Evolutionary conservation across 2,797 vertebrate genomes (phyloP), one percentile per base, ranked within the genome.

Genomic region (Buphagus erythrorhynchus): DNA sequence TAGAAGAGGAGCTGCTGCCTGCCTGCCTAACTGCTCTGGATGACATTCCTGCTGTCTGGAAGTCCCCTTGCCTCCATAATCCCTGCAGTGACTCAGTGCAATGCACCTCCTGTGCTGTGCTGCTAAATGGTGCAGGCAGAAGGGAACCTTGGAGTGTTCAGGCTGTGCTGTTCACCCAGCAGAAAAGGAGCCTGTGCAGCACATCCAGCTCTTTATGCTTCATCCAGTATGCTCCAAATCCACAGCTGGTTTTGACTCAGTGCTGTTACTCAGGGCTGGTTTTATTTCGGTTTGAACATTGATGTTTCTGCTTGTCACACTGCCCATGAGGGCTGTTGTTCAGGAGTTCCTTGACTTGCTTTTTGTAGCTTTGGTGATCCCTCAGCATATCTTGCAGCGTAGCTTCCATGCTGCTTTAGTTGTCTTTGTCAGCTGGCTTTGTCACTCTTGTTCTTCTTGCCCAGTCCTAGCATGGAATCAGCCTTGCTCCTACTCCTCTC

Each of bases 91-190:
- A 76, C 86, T 83, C 95, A 94, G 76, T 82, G 65, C 68, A 91
- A 17, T 76, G 68, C 78, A 21, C 62, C 93, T 96, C 87, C 93
- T 82, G 36, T 91, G 80, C 93, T 66, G 88, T 90, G 81, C 95
- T 95, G 95, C 81, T 97, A 77, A 97, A 95, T 96, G 95, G 96
- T 96, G 86, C 69, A 96, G 90, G 57, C 72, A 87, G 72, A 86
- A 94, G 63, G 83, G 65, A 95, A 90, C 82, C 52, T n/a, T 58
- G 12, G 63, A 25, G 61, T 77, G 92, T 88, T 90, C 81, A 96
- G 91, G 87, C 93, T 80, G 45, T 86, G 11, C 49, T 46, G 35
- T 40, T 79, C 61, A 57, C 49, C 46, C 49, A 45, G 42, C 33
- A 31, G 46, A 62, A 51, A 36, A 61, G 28, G 42, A 55, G 46